Evolutionary conservation across 2,113 vertebrate species (phyloP), one percentile per base, ranked within the genome.

Genomic region (Jacana jacana): DNA sequence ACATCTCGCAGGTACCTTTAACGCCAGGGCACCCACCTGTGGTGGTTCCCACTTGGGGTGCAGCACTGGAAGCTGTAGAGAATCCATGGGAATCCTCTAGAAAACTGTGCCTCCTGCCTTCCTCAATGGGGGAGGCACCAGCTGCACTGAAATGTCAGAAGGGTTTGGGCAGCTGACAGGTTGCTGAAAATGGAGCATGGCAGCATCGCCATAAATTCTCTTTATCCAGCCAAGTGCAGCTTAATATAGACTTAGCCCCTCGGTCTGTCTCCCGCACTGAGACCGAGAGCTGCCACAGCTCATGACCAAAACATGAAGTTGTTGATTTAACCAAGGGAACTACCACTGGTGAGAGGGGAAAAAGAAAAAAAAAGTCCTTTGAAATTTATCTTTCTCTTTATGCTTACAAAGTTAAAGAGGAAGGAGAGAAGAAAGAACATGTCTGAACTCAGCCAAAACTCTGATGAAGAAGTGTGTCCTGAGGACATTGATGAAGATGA

Each of bases 401-500:
- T 87, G 46, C 91, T 93, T 81, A 72, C 48, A 44, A 81, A 71
- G 7, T 44, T 16, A 22, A 3, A 87, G 57, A 86, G 84, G 73
- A 64, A 88, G 27, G 80, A 65, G 52, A 68, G 84, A 64, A 57
- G 48, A 93, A 66, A 46, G 33, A 82, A 88, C 64, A 98, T 98
- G 98, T 98, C 98, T 22, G 95, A 97, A 33, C 65, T 77, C 24
- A 78, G 96, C 94, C 97, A 97, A 63, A 97, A 97, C 79, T 98
- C 98, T 1, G 97, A 98, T 1, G 96, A 97, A 70, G 97, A 98
- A 1, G 55, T 94, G 28, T 82, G 94, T 66, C 91, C 96, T 1
- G 98, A 96, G 55, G 98, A 99, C 61, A 98, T 99, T 3, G 98
- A 99, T 20, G 99, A 99, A 92, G 99, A 99, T 95, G 98, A 98